phyloP scores from a whole-genome alignment of 2,888 invertebrate species.

The Nomada ruficornis region DNA sequence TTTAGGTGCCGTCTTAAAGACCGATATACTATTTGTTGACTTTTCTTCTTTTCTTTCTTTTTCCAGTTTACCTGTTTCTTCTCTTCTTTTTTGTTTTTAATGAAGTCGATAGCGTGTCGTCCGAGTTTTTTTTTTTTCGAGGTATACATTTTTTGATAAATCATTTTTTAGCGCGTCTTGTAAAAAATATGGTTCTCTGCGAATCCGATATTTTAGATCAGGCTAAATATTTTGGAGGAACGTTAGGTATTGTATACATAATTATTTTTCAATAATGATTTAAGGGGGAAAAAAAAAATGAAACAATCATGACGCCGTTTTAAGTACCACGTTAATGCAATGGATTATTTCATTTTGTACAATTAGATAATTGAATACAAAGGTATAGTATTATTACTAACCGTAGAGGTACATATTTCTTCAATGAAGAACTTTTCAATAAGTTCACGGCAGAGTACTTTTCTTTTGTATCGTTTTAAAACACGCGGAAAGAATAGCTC shows the following conservation, averaged over 20 bases:
- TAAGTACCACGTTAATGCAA: slow-evolving; percentile 2
- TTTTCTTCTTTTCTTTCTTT: slow-evolving; percentile 14
- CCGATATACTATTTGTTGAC: slow-evolving; percentile 41
- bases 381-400: slow-evolving; percentile 17
- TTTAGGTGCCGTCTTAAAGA: slow-evolving; percentile 1
- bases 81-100: neutral
- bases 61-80: slow-evolving; percentile 4
- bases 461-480: slow-evolving; percentile 7
- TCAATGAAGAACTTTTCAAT: slow-evolving; percentile 14
- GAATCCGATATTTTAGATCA: slow-evolving; percentile 12
- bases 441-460: slow-evolving; percentile 46
- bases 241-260: slow-evolving; percentile 12
- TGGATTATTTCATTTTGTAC: neutral
- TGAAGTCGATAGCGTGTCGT: slow-evolving; percentile 5
- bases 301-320: slow-evolving; percentile 37
- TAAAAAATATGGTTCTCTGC: slow-evolving; percentile 1
- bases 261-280: slow-evolving; percentile 33
- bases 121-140: slow-evolving; percentile 14
- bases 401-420: neutral
- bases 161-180: slow-evolving; percentile 30
- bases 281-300: neutral
- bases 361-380: neutral
- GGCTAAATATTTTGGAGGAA: slow-evolving; percentile 2
- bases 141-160: slow-evolving; percentile 37
- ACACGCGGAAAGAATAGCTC: slow-evolving; percentile 17